Base-by-base conservation (phyloP, 2,113 vertebrate genomes). In the Forbesichthys agassizii region DNA sequence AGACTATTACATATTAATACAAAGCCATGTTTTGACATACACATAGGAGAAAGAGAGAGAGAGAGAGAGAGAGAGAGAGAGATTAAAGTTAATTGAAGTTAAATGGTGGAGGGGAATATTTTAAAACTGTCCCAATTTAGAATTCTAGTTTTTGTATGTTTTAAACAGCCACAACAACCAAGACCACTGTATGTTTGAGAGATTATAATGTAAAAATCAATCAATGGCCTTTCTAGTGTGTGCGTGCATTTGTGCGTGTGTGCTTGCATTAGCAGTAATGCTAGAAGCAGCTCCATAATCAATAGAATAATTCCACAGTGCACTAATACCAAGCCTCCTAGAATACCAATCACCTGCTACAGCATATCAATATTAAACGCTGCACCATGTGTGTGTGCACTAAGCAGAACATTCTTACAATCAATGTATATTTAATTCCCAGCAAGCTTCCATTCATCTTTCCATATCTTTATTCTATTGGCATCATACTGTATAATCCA, bases 381-480 rank as follows among this genome's bases (percentile, higher is more conserved):
- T 61, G 11, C 42, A 48, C 36, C 16, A 7, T 47, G 3, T 4
- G 36, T 47, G 20, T 16, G 10, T 42, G 61, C 20, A 63, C 48
- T 51, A 27, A 51, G 48, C 47, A 13, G 48, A 33, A 49, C 61
- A 49, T 64, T 64, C 48, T 20, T 33, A 13, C 48, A 33, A 64
- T 64, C 61, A 64, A 64, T 64, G 13, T 47, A 51, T 49, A 14
- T 49, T 64, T 64, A 51, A 51, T 64, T 64, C 61, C 12, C 61
- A 51, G 16, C 61, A 9, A 48, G 36, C 36, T 61, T 16, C 61
- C 33, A 33, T 33, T 6, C 12, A 10, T 18, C n/a, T 57, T 27
- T 18, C n/a, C n/a, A 18, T 10, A 4, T 57, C 55, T 57, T 9
- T 9, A 18, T 18, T n/a, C n/a, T 18, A 13, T 54, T n/a, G 14